Percentiles rank a stretch among this genome's conserved stretches.
These are phyloP conservation scores for Bombylius discolor DNA, from an alignment of 2,888 invertebrate species.

Conservation along the genomic window DNA sequence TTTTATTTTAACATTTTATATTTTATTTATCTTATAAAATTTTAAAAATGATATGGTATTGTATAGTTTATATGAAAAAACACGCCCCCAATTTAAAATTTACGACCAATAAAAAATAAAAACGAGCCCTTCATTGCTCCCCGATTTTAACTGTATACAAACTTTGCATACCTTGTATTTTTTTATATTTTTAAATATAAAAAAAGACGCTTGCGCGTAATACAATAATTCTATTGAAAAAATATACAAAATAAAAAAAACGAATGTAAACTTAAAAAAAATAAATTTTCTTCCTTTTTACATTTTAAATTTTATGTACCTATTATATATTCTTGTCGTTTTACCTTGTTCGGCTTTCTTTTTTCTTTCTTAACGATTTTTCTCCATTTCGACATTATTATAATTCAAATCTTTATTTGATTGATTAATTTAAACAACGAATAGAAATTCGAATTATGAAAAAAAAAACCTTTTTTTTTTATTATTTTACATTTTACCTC, in stretches of 20 bases:
- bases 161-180: conserved; percentile 16
- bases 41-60: no score
- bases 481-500: neutral
- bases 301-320: no score
- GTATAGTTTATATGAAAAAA: conserved; percentile 3
- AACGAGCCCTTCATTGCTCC: conserved; percentile 12
- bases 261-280: no score
- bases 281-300: no score
- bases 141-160: conserved; percentile 6
- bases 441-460: neutral
- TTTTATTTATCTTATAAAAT: neutral
- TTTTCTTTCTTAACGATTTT: no score
- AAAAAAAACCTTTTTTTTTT: neutral
- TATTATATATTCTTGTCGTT: no score
- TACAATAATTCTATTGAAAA: neutral
- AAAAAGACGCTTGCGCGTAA: conserved; percentile 12
- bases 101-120: conserved; percentile 30
- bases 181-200: neutral
- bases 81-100: conserved; percentile 30
- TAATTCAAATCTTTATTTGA: no score
- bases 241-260: no score
- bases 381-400: no score
- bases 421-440: neutral
- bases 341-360: no score
- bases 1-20: neutral